Evolutionary conservation across 2,797 vertebrate species (phyloP).

Genomic region (Momotus momota): DNA sequence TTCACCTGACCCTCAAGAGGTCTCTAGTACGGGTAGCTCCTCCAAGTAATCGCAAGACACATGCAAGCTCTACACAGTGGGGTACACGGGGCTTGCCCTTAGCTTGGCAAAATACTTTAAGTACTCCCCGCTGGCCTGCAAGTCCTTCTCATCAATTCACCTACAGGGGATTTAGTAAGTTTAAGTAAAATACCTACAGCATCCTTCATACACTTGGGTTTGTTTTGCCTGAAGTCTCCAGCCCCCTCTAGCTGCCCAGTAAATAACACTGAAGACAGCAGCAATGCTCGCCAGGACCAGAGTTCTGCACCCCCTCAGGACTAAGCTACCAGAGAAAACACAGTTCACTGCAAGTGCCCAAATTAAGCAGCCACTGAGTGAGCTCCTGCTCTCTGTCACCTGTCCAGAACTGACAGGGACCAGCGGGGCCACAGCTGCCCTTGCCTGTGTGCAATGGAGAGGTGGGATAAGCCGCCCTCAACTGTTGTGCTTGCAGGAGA

Average conservation of each 20-base stretch:
- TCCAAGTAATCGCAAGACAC: not conserved
- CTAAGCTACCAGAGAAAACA: not conserved
- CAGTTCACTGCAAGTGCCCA: not conserved
- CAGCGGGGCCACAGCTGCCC: not conserved
- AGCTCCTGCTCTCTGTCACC: not conserved
- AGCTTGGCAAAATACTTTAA: not conserved
- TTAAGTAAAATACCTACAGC: not conserved
- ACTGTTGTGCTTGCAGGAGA: not conserved
- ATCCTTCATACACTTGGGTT: accelerated
- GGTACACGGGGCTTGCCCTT: not conserved
- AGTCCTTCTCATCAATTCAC: not conserved
- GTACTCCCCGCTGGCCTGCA: not conserved
- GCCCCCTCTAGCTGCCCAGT: not conserved
- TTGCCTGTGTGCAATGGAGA: not conserved
- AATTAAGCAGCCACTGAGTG: accelerated
- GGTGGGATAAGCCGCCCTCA: accelerated
- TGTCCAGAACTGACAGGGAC: not conserved
- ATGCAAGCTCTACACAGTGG: accelerated
- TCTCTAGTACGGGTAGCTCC: accelerated
- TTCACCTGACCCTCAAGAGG: not conserved
- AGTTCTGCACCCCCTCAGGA: not conserved
- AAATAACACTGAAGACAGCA: not conserved
- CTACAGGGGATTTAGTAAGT: not conserved
- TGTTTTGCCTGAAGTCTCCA: not conserved
- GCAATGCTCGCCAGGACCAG: accelerated